Percentiles rank a stretch among this genome's conserved stretches.
phyloP scores from a whole-genome alignment of 2,888 invertebrate species.

The Tethea ocularis region DNA sequence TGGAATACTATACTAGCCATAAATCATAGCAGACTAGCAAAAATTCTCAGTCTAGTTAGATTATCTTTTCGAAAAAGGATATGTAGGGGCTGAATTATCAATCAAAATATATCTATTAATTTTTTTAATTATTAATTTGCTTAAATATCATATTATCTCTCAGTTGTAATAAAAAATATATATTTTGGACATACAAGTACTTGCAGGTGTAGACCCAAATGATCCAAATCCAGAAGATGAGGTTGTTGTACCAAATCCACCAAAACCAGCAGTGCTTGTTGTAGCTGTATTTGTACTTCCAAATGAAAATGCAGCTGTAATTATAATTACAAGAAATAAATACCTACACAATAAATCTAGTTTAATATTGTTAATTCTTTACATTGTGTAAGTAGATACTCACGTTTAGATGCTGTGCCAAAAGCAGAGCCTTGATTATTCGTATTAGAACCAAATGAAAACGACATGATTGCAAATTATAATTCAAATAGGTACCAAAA shows the following conservation, averaged over 20 bases:
- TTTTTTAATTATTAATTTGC: too few species aligned
- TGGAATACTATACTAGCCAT: too few species aligned
- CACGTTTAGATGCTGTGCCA: slow-evolving; percentile 84
- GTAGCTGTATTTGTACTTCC: slow-evolving; percentile 80
- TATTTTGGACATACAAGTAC: slow-evolving; percentile 45
- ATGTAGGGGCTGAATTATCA: too few species aligned
- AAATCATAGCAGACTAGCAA: too few species aligned
- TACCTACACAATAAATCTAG: neutral
- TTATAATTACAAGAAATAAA: slow-evolving; percentile 7
- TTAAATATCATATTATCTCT: too few species aligned
- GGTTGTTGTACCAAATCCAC: slow-evolving; percentile 72
- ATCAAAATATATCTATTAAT: too few species aligned
- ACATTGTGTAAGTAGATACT: slow-evolving; percentile 41
- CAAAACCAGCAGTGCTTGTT: slow-evolving; percentile 75
- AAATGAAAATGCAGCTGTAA: slow-evolving; percentile 76
- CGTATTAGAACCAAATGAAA: slow-evolving; percentile 68
- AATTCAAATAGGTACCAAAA: too few species aligned
- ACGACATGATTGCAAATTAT: slow-evolving; percentile 70
- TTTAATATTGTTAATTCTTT: neutral
- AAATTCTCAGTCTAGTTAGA: too few species aligned
- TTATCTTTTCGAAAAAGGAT: too few species aligned
- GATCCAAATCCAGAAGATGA: slow-evolving; percentile 70
- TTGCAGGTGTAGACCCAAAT: slow-evolving; percentile 72
- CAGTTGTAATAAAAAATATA: too few species aligned
- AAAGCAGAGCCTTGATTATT: slow-evolving; percentile 66